These are phyloP conservation scores for Arrhamphus sclerolepis DNA, from an alignment of 2,797 vertebrate species.

Conservation along the genomic window DNA sequence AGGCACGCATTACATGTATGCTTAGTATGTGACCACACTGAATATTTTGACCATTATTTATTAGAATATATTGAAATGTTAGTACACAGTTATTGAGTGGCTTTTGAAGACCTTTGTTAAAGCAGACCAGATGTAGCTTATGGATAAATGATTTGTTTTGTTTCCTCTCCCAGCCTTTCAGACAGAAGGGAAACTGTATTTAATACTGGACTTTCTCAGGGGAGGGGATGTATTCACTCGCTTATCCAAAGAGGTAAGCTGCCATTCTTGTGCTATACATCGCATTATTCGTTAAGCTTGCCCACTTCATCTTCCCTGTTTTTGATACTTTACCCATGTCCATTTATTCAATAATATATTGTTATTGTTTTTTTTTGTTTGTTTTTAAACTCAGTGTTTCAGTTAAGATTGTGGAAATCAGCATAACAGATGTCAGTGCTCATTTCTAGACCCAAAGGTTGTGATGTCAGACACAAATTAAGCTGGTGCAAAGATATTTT, in stretches of 20 bases:
- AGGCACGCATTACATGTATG: constrained; percentile 4
- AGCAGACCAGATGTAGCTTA: neutral
- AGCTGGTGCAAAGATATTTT: constrained; percentile 37
- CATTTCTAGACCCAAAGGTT: constrained; percentile 26
- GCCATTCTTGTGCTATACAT: constrained; percentile 35
- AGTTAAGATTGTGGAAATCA: constrained; percentile 27
- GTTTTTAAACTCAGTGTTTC: constrained; percentile 4
- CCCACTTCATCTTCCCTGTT: neutral
- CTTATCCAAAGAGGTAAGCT: constrained; percentile 99
- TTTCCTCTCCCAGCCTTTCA: constrained; percentile 88
- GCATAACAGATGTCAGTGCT: constrained; percentile 24
- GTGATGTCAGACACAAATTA: constrained; percentile 39
- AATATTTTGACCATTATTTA: neutral
- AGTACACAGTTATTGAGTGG: constrained; percentile 2
- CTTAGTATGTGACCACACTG: constrained; percentile 10
- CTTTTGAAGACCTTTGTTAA: constrained; percentile 1
- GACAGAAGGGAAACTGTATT: constrained; percentile 99
- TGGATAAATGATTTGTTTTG: constrained; percentile 14
- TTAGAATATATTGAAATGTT: neutral
- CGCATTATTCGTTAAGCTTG: neutral
- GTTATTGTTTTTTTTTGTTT: neutral
- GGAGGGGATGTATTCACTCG: constrained; percentile 99
- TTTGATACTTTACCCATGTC: neutral
- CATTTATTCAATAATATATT: too few relatives aligned
- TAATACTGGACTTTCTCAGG: constrained; percentile 99